Base-by-base conservation (phyloP, 2,113 vertebrate genomes). In the Haemorhous mexicanus region DNA sequence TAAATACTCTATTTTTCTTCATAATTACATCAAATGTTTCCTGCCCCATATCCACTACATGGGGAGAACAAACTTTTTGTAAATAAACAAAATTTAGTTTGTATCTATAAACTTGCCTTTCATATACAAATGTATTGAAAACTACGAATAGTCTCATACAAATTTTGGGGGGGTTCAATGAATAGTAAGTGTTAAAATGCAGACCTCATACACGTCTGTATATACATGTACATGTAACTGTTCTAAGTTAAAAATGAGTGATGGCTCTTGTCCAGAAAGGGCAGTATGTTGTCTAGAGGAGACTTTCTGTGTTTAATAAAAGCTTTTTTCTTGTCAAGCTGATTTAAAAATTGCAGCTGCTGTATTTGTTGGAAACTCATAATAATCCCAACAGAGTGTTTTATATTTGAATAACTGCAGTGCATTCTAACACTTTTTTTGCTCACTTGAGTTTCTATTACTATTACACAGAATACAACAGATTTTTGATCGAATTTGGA, bases 311-410 rank as follows among this genome's bases (percentile, higher is more conserved):
- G 39, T 76, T 91, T 73, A 84, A 74, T 72, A 85, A 72, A 84
- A 93, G 33, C 32, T 84, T 84, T 91, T 76, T 53, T 67, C 47
- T 30, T 85, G 63, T 66, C 41, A 88, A 72, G 33, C 44, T 93
- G 84, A 78, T 87, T 87, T 95, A 79, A 85, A 91, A 93, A 87
- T 78, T 79, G 39, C 64, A 82, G 64, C 84, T 84, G 41, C 46
- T 70, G 12, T 74, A 70, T 91, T 94, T 87, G 67, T 67, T 91
- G 35, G 35, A 93, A 91, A 52, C 15, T n/a, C 55, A 79, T 79
- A 91, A 37, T 58, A 83, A 91, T 47, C 79, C 35, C 2, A 21
- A 73, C 8, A 79, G 28, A 12, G 13, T 66, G 26, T 37, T 82
- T 80, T 83, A 76, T 93, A 62, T 83, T 52, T 64, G n/a, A 90